Conservation (phyloP, 2,888 invertebrate species). For the Callinectes sapidus region DNA sequence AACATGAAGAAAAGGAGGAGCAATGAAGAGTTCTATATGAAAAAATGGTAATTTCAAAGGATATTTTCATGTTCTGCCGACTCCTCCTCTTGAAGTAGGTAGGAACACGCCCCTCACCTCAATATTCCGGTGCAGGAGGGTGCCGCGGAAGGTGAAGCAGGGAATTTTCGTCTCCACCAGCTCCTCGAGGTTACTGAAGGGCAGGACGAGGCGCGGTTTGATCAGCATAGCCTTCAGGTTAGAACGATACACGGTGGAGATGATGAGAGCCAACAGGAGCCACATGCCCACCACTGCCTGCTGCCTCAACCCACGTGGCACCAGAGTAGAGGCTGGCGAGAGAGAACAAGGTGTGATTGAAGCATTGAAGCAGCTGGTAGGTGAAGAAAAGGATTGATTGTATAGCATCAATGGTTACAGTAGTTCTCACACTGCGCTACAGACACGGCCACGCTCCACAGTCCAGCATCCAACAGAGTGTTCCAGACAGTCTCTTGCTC, state of each 20-base stretch:
- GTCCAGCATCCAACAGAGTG: background rate
- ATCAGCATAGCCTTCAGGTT: constrained; percentile 42
- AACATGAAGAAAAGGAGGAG: too few species aligned
- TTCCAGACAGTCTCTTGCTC: background rate
- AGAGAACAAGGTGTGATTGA: background rate
- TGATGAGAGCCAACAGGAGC: background rate
- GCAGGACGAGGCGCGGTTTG: constrained; percentile 1
- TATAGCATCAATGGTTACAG: background rate
- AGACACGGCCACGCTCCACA: constrained; percentile 7
- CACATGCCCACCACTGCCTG: constrained; percentile 1
- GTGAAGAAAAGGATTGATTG: too few species aligned
- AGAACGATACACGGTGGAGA: constrained; percentile 33
- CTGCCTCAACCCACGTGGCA: background rate
- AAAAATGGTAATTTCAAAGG: too few species aligned
- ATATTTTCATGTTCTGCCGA: too few species aligned
- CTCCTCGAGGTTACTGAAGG: constrained; percentile 21
- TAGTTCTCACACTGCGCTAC: background rate
- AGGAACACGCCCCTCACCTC: background rate
- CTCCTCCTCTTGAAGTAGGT: background rate
- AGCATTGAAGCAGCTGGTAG: background rate
- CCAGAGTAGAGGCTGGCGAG: background rate
- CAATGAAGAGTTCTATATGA: too few species aligned
- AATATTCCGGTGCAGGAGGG: background rate
- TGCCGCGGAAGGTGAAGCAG: background rate
- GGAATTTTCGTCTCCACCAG: constrained; percentile 12